Percentiles rank a stretch among this genome's conserved stretches.
These are phyloP conservation scores for Steinernema hermaphroditum DNA, from an alignment of 2,888 invertebrate genomes.

Conservation along the genomic window DNA sequence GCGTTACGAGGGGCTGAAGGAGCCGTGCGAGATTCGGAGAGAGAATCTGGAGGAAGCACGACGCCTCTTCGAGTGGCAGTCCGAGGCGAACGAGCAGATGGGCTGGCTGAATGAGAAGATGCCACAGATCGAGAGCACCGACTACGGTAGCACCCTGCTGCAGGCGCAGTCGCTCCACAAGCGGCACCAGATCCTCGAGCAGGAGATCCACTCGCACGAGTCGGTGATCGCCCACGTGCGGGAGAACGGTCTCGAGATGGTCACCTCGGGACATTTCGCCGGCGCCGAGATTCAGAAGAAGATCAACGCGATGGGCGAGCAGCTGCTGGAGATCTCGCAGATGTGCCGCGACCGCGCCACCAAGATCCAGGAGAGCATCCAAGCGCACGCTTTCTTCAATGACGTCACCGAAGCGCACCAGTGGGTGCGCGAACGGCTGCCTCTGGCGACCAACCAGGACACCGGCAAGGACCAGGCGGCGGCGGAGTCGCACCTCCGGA, in stretches of 20 bases:
- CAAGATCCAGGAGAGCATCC: constrained; percentile 70
- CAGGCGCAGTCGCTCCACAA: constrained; percentile 87
- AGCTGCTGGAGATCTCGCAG: constrained; percentile 29
- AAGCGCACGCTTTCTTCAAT: constrained; percentile 79
- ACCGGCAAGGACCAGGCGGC: constrained; percentile 88
- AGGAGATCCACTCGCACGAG: constrained; percentile 67
- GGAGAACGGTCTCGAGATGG: constrained; percentile 51
- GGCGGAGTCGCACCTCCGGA: constrained; percentile 78
- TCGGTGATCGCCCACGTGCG: constrained; percentile 52
- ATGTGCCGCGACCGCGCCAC: constrained; percentile 37
- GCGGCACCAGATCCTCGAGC: constrained; percentile 88
- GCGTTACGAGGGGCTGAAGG: constrained; percentile 66
- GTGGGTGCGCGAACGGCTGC: constrained; percentile 75
- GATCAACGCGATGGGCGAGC: constrained; percentile 72
- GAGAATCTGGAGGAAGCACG: constrained; percentile 90
- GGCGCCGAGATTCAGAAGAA: constrained; percentile 76
- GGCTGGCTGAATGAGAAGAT: constrained; percentile 90
- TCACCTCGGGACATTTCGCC: constrained; percentile 78
- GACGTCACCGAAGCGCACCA: constrained; percentile 86
- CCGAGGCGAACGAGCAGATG: constrained; percentile 89
- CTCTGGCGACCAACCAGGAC: constrained; percentile 62
- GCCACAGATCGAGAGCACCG: constrained; percentile 85
- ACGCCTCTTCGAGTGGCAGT: constrained; percentile 82
- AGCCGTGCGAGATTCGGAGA: constrained; percentile 80
- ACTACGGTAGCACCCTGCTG: constrained; percentile 76